These are phyloP conservation scores for Acanthosepion lycidas DNA, from an alignment of 2,888 invertebrate genomes.

Conservation along the genomic window DNA sequence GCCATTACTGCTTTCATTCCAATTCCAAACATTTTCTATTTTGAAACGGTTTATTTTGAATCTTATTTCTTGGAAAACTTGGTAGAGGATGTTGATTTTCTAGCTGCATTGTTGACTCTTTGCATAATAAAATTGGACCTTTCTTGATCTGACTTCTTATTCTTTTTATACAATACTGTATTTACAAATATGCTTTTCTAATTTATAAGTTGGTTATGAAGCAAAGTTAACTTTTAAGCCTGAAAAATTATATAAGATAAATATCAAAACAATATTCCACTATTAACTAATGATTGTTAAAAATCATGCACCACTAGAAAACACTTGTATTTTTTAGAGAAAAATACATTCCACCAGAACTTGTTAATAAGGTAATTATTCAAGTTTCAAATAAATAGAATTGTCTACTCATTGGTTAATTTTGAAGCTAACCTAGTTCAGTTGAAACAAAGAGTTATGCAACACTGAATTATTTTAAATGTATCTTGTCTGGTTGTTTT, in stretches of 20 bases:
- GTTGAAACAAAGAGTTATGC: not conserved
- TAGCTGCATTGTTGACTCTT: too few species aligned
- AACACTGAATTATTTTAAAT: not conserved
- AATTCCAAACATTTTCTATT: too few species aligned
- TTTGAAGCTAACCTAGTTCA: not conserved
- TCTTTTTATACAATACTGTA: too few species aligned
- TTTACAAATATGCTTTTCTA: too few species aligned
- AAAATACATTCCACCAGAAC: not conserved
- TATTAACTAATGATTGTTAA: not conserved
- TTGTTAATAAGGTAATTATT: constrained; percentile 1
- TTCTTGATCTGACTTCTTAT: too few species aligned
- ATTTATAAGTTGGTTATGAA: too few species aligned
- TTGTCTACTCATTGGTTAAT: not conserved
- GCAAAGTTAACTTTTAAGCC: not conserved
- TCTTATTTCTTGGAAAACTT: too few species aligned
- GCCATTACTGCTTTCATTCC: too few species aligned
- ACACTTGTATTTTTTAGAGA: not conserved
- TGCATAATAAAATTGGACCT: too few species aligned
- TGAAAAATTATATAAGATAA: not conserved
- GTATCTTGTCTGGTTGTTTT: not conserved
- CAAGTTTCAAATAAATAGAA: not conserved
- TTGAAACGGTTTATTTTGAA: too few species aligned
- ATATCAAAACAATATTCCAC: too few species aligned
- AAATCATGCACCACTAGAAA: not conserved
- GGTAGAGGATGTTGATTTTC: too few species aligned